Percentiles rank a stretch among this genome's conserved stretches.
Conservation (phyloP, 2,797 vertebrate genomes). For the Acrossocheilus fasciatus region DNA sequence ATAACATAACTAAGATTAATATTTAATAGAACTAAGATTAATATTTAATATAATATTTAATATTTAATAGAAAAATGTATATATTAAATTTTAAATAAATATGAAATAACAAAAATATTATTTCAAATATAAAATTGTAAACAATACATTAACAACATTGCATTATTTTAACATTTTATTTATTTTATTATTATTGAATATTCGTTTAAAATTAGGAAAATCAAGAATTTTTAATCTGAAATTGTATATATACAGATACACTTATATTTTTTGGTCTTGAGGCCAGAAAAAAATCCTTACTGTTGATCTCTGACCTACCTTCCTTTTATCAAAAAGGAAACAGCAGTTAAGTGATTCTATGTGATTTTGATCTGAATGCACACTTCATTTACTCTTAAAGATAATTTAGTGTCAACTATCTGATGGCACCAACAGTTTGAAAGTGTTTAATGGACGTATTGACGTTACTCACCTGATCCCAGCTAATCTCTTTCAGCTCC, state of each 20-base stretch:
- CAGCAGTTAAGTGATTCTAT: neutral
- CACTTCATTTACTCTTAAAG: neutral
- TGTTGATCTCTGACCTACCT: neutral
- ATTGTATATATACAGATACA: neutral
- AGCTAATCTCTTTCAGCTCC: constrained; percentile 97
- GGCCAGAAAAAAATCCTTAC: neutral
- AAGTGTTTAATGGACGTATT: constrained; percentile 33
- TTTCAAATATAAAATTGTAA: neutral
- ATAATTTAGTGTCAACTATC: neutral
- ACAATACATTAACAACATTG: neutral
- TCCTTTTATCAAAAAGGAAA: constrained; percentile 1
- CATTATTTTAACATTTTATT: neutral
- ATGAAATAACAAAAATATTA: neutral
- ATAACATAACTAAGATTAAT: neutral
- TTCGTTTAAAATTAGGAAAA: neutral
- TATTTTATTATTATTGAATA: neutral
- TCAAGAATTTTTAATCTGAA: neutral
- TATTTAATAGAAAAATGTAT: neutral
- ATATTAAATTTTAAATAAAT: neutral
- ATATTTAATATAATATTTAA: no score
- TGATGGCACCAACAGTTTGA: neutral
- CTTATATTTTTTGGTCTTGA: neutral
- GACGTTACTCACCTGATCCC: constrained; percentile 87
- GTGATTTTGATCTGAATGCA: neutral
- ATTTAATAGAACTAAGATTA: neutral